Base-by-base conservation (phyloP, 2,888 invertebrate species). In the Drosophila mayaguana region DNA sequence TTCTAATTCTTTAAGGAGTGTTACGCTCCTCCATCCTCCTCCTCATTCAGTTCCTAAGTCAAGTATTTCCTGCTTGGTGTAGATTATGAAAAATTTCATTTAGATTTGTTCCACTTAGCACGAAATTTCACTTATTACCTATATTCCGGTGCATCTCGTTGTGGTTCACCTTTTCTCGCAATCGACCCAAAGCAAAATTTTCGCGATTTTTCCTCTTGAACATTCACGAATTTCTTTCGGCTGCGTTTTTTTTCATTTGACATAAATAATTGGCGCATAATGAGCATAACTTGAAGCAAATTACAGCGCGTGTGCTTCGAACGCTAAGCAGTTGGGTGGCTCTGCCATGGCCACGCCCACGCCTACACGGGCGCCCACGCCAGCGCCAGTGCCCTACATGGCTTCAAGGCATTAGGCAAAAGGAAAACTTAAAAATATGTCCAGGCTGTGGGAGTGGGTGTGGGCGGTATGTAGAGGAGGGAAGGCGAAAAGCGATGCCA, bases 191-290 rank as follows among this genome's bases (percentile, higher is more conserved):
- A 59, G 4, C 46, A 57, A 73, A 43, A 45, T 32, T 20, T 28
- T 50, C 22, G 38, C 32, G 45, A 34, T 45, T 22, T 57, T 55
- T n/a, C 55, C 42, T 7, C 48, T 54, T 36, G 42, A 55, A 40
- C 2, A 40, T 40, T 25, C n/a, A 25, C 9, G 22, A 36, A n/a
- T 45, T 7, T 45, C 22, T 48, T 53, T 34, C 22, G 36, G 14
- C 36, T 22, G 38, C 25, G 25, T 20, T 54, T 38, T 36, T 61
- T 64, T 45, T 48, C 54, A 50, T 70, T 82, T 71, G 86, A 83
- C 81, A 83, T 88, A 80, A 83, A 83, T 88, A 83, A 83, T 83
- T 83, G 88, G 86, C 88, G 86, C 88, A 83, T 88, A 83, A 88
- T 83, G 83, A 83, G 88, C 81, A 88, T 80, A 88, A 86, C 83